Base-by-base conservation (phyloP, 2,113 vertebrate species). In the Myrmecobius fasciatus region DNA sequence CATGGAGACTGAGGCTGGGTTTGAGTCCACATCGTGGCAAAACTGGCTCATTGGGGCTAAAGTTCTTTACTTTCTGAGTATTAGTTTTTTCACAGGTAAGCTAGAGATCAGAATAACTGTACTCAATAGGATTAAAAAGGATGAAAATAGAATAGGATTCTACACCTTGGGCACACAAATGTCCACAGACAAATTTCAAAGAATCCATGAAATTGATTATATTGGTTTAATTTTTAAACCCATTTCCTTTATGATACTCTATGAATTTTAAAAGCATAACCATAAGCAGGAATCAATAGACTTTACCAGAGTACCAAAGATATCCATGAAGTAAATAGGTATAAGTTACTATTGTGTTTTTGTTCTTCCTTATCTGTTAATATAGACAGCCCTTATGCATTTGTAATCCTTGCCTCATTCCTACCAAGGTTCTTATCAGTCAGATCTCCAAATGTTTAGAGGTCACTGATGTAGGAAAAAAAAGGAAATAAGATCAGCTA, bases 241-340 rank as follows among this genome's bases (percentile, higher is more conserved):
- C 1, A 83, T 83, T 43, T 83, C n/a, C 17, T 83, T 83, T 83
- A 83, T 7, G 8, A 24, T 43, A 43, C 43, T 8, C 36, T 43
- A 43, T 24, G n/a, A n/a, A 43, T 43, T 83, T 83, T 67, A 43
- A 43, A 75, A 75, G 60, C 14, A 36, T 17, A 11, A 6, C 31
- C 3, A n/a, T 36, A 31, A 67, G 60, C 36, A n/a, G 31, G 60
- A 14, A 67, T n/a, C 60, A 17, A 60, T 3, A 67, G 60, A 0
- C 3, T 67, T 67, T 83, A 83, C 17, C 5, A 22, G 20, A 43
- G n/a, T 2, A 20, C 6, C n/a, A 83, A 43, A n/a, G 14, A 17
- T 7, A 6, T 43, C 6, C 88, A 94, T 94, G 96, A 95, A 67
- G 31, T n/a, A 75, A 75, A n/a, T 75, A 75, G 1, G 14, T 20